Conservation (phyloP, 1,140 invertebrate genomes). For the Portunus trituberculatus region DNA sequence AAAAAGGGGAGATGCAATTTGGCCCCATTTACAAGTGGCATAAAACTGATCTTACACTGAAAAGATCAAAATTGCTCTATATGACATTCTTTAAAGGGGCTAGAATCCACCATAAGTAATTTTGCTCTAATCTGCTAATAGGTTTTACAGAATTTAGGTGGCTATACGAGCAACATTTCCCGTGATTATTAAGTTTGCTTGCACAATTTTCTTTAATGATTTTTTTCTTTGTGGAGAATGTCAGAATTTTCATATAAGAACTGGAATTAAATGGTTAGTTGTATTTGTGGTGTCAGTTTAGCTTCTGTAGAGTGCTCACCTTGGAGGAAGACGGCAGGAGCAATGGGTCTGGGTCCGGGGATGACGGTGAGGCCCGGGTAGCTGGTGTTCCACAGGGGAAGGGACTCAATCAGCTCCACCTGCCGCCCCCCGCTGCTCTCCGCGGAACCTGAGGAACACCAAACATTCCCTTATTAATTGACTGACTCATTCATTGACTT, state of each 20-base stretch:
- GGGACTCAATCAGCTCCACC: constrained; percentile 85
- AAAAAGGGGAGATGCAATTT: too few relatives aligned
- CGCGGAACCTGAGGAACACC: constrained; percentile 44
- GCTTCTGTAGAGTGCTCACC: constrained; percentile 80
- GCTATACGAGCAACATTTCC: too few relatives aligned
- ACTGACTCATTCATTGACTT: background rate
- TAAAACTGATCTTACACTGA: too few relatives aligned
- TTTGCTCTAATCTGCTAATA: too few relatives aligned
- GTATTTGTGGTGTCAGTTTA: too few relatives aligned
- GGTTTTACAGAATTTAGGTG: too few relatives aligned
- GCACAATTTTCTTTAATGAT: too few relatives aligned
- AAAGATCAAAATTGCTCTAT: too few relatives aligned
- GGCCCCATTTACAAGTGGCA: too few relatives aligned
- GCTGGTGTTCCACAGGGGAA: constrained; percentile 86
- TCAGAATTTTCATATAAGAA: background rate
- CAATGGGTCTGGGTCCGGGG: constrained; percentile 84
- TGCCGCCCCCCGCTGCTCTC: constrained; percentile 76
- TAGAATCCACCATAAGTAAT: too few relatives aligned
- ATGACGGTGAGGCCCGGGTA: constrained; percentile 84
- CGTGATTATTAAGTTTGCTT: too few relatives aligned
- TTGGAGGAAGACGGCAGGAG: constrained; percentile 85
- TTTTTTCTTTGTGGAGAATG: background rate
- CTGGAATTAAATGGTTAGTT: background rate
- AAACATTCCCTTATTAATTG: background rate
- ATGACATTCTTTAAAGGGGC: too few relatives aligned